Conservation (phyloP, 2,113 vertebrate species). For the Clinocottus analis region DNA sequence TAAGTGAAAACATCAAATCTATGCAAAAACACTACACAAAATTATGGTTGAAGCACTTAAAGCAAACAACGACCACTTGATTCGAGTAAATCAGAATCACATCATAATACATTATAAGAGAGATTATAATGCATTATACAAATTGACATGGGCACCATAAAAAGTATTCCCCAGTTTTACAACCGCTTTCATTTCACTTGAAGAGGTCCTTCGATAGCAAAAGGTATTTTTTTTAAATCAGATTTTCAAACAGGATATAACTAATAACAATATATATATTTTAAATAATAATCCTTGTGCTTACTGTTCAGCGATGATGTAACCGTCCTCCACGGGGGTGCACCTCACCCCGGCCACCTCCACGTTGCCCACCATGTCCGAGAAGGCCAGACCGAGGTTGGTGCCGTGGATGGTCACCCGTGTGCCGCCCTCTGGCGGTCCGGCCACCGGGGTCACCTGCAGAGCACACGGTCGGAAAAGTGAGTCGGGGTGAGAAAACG, state of each 20-base stretch:
- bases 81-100: not conserved
- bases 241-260: not conserved
- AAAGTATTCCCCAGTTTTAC: not conserved
- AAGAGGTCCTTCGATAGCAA: not conserved
- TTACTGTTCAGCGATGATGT: conserved; percentile 97
- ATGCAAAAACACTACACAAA: not conserved
- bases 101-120: not conserved
- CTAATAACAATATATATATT: not conserved
- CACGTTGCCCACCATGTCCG: conserved; percentile 92
- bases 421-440: conserved; percentile 95
- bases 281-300: conserved; percentile 43
- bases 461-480: not conserved
- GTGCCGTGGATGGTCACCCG: conserved; percentile 94
- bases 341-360: conserved; percentile 95
- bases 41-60: not conserved
- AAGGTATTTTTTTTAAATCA: not conserved
- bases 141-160: no score
- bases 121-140: not conserved
- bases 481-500: conserved; percentile 9
- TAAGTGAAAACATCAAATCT: no score
- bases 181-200: not conserved
- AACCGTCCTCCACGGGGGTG: conserved; percentile 90
- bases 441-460: conserved; percentile 94
- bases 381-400: conserved; percentile 95
- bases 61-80: not conserved